Percentiles rank a stretch among this genome's conserved stretches.
phyloP scores from a whole-genome alignment of 2,888 invertebrate species.

The Antitype chi region DNA sequence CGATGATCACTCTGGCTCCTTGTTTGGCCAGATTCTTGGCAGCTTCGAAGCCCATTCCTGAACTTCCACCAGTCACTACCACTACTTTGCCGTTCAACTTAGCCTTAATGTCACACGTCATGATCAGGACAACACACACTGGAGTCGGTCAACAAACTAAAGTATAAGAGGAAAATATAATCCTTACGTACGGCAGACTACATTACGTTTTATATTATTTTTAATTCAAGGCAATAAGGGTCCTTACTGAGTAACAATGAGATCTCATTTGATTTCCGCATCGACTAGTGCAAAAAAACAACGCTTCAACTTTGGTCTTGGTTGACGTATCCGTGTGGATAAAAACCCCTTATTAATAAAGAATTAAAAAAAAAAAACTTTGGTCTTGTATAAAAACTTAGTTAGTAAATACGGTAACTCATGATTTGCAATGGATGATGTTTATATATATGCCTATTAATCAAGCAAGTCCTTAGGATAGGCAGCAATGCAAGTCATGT shows the following conservation, averaged over 20 bases:
- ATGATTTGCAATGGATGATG: neutral
- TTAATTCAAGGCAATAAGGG: constrained; percentile 67
- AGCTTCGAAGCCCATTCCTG: constrained; percentile 85
- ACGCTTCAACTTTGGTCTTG: constrained; percentile 8
- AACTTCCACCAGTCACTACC: constrained; percentile 84
- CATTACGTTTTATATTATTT: constrained; percentile 62
- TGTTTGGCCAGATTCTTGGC: constrained; percentile 85
- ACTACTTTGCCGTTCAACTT: constrained; percentile 82
- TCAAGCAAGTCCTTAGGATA: no score
- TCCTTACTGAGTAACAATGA: constrained; percentile 52
- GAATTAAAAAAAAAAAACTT: no score
- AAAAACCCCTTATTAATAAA: no score
- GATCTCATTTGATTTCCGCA: constrained; percentile 61
- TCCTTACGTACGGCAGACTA: constrained; percentile 44
- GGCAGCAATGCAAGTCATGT: neutral
- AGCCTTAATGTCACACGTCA: constrained; percentile 74
- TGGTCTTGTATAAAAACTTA: constrained; percentile 13
- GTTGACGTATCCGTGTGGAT: no score
- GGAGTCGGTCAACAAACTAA: constrained; percentile 54
- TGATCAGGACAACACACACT: constrained; percentile 53
- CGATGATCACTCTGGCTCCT: constrained; percentile 88
- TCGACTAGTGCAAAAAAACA: constrained; percentile 34
- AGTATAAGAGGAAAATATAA: constrained; percentile 60
- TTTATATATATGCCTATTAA: neutral
- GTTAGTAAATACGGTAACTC: neutral